Conservation (phyloP, 2,113 vertebrate genomes). For the Tetrax tetrax region DNA sequence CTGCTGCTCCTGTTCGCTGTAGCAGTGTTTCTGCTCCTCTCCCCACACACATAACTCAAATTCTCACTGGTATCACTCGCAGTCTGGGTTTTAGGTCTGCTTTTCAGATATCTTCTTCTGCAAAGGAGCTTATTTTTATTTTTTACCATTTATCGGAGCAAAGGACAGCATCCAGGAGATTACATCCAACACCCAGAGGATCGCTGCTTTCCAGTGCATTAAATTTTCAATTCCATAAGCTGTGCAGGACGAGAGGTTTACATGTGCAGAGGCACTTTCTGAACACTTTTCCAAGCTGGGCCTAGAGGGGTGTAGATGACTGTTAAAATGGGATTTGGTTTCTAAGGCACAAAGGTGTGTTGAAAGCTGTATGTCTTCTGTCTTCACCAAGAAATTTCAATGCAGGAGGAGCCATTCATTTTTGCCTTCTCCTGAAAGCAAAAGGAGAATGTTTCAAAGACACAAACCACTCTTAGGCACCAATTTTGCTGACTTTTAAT, state of each 20-base stretch:
- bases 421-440: background rate
- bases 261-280: background rate
- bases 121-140: conserved; percentile 13
- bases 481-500: background rate
- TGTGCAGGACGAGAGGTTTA: background rate
- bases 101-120: background rate
- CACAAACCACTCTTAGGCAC: background rate
- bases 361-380: background rate
- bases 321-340: background rate
- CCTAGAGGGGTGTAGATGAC: background rate
- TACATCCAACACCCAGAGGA: background rate
- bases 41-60: background rate
- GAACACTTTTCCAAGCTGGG: background rate
- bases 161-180: background rate
- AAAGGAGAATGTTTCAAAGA: background rate
- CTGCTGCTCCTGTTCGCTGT: background rate
- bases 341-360: background rate
- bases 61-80: background rate
- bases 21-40: background rate
- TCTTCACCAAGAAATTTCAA: fast-evolving
- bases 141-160: background rate
- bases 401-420: background rate
- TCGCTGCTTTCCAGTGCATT: background rate
- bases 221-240: background rate
- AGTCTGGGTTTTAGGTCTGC: background rate